These are phyloP conservation scores for Protobothrops mucrosquamatus DNA, from an alignment of 2,113 vertebrate species.

Conservation along the genomic window DNA sequence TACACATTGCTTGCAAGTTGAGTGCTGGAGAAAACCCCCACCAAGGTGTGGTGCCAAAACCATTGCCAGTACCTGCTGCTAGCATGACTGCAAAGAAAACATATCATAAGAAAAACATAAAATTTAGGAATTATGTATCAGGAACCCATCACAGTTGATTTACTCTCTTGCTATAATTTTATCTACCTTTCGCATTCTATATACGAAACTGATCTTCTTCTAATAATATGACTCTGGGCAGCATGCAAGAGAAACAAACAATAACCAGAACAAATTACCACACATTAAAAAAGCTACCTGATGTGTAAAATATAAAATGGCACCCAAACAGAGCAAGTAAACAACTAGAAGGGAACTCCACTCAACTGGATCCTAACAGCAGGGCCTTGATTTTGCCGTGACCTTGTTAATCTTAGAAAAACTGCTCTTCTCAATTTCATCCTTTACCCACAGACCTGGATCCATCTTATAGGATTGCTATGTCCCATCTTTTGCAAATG, in stretches of 20 bases:
- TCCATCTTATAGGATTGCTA: background rate
- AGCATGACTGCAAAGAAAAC: slow-evolving; percentile 53
- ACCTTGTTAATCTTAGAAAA: background rate
- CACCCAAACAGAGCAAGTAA: background rate
- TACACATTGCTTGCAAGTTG: slow-evolving; percentile 66
- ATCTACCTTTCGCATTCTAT: background rate
- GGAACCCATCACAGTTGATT: background rate
- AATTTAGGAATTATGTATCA: background rate
- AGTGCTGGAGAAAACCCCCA: slow-evolving; percentile 88
- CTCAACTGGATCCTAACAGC: background rate
- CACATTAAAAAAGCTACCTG: background rate
- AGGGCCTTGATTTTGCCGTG: background rate
- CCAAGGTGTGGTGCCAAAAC: slow-evolving; percentile 78
- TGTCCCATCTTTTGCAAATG: background rate
- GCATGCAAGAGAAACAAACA: background rate
- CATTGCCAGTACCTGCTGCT: slow-evolving; percentile 64
- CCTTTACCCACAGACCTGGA: background rate
- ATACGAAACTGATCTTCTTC: background rate
- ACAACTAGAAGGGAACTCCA: background rate
- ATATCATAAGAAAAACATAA: background rate
- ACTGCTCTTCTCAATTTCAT: background rate
- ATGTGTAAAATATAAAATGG: background rate
- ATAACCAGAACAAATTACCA: background rate
- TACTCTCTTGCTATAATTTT: background rate
- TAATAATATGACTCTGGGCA: background rate